These are phyloP conservation scores for Drosophila testacea DNA, from an alignment of 2,888 invertebrate species.

Conservation along the genomic window DNA sequence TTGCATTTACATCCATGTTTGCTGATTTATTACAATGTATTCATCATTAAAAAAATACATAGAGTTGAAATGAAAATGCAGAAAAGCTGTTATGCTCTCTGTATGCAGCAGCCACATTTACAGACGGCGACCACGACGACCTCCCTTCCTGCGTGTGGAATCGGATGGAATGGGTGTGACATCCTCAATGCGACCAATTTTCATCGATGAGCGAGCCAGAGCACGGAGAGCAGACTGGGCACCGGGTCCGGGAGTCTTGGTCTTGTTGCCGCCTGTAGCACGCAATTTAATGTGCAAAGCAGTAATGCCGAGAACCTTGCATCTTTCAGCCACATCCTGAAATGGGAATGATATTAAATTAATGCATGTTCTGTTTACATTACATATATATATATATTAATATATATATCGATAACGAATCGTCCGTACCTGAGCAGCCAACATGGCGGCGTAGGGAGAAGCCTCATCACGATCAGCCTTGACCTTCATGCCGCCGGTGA, in stretches of 20 bases:
- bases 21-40: constrained; percentile 35
- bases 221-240: constrained; percentile 99
- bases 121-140: constrained; percentile 99
- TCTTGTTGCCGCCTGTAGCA: constrained; percentile 99
- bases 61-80: constrained; percentile 32
- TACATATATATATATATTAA: too few species aligned
- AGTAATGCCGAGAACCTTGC: constrained; percentile 98
- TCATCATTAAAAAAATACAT: constrained; percentile 36
- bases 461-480: constrained; percentile 99
- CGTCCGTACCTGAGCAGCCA: constrained; percentile 95
- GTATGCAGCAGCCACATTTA: constrained; percentile 86
- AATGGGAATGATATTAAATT: background rate
- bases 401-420: background rate
- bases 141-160: constrained; percentile 99
- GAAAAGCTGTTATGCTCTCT: constrained; percentile 4
- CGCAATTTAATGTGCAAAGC: constrained; percentile 99
- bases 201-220: constrained; percentile 99
- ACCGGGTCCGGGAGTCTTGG: constrained; percentile 99
- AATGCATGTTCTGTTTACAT: background rate
- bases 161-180: constrained; percentile 99
- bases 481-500: constrained; percentile 99
- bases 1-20: constrained; percentile 16
- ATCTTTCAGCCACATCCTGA: constrained; percentile 99
- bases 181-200: constrained; percentile 99
- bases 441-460: constrained; percentile 99